Evolutionary conservation across 2,797 vertebrate genomes (phyloP).

Genomic region (Choloepus didactylus): DNA sequence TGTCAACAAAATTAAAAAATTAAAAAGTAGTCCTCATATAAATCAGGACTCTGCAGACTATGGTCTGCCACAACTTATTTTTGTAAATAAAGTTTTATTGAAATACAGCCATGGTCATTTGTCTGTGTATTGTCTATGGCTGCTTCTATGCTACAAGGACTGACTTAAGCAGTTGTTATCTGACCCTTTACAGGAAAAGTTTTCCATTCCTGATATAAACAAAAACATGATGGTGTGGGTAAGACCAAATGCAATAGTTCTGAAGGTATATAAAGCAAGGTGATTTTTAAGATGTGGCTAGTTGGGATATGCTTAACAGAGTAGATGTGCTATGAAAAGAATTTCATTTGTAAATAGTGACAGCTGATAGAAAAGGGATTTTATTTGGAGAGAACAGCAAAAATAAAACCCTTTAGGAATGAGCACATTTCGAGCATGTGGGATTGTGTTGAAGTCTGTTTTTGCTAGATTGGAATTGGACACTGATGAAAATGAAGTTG

Average conservation of each 20-base stretch:
- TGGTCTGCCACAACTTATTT: neutral
- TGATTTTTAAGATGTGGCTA: neutral
- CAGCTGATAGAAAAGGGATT: neutral
- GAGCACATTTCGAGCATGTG: conserved; percentile 22
- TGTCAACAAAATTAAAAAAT: conserved; percentile 7
- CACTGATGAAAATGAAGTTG: neutral
- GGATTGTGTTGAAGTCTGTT: conserved; percentile 28
- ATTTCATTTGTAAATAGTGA: conserved; percentile 51
- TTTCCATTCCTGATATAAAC: neutral
- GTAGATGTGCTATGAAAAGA: neutral
- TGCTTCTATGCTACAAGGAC: neutral
- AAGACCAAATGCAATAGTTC: neutral
- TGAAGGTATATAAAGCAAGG: neutral
- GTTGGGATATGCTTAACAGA: neutral
- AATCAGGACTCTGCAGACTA: neutral
- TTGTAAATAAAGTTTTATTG: conserved; percentile 45
- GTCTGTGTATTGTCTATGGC: neutral
- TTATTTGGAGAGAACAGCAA: neutral
- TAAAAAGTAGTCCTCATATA: neutral
- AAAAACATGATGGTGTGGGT: neutral
- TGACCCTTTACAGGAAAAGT: conserved; percentile 25
- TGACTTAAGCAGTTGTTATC: neutral
- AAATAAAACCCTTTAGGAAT: conserved; percentile 15
- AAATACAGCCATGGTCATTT: neutral
- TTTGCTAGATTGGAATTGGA: conserved; percentile 43